Conservation (phyloP, 2,888 invertebrate species). For the Ypsolopha sequella region DNA sequence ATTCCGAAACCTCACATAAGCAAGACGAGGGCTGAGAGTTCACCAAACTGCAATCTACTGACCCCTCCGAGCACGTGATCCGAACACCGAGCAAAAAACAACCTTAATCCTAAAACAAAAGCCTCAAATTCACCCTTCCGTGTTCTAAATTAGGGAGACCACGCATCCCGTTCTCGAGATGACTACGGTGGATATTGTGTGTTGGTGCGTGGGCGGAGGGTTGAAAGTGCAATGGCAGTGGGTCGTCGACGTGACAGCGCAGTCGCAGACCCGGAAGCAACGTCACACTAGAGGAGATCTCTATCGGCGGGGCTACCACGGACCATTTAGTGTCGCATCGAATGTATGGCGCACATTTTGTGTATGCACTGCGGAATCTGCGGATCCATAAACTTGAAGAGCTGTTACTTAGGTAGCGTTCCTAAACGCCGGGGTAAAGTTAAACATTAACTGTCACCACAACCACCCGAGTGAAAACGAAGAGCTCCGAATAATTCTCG, state of each 20-base stretch:
- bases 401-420: no score
- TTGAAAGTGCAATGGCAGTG: slow-evolving; percentile 33
- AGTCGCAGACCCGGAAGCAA: slow-evolving; percentile 53
- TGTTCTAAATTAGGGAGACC: slow-evolving; percentile 21
- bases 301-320: not conserved
- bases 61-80: slow-evolving; percentile 48
- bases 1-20: slow-evolving; percentile 26
- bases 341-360: no score
- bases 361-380: no score
- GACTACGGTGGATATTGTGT: slow-evolving; percentile 32
- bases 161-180: slow-evolving; percentile 13
- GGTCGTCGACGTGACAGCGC: slow-evolving; percentile 25
- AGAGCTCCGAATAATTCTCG: no score
- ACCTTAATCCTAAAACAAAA: not conserved
- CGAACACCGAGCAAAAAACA: not conserved
- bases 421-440: no score
- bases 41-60: slow-evolving; percentile 57
- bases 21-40: slow-evolving; percentile 35
- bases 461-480: no score
- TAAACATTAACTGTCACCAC: no score
- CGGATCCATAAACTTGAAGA: no score
- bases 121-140: no score
- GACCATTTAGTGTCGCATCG: no score
- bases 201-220: slow-evolving; percentile 28
- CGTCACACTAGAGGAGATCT: slow-evolving; percentile 62